Percentiles rank a stretch among this genome's conserved stretches.
Evolutionary conservation across 2,888 invertebrate genomes (phyloP).

Genomic region (Archips xylosteana): DNA sequence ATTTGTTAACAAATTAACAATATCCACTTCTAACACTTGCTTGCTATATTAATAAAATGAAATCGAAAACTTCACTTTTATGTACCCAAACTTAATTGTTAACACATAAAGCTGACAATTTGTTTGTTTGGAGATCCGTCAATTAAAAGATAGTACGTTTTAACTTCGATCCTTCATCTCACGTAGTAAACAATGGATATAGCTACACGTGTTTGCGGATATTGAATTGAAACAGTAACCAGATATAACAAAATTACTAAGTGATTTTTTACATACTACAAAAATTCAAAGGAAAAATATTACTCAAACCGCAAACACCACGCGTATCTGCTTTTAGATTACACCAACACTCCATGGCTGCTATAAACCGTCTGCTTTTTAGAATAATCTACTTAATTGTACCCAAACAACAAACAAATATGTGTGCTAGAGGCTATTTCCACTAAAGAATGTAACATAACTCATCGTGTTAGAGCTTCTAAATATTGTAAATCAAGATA

Average conservation of each 20-base stretch:
- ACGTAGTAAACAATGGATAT: not conserved
- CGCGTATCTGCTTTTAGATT: slow-evolving; percentile 10
- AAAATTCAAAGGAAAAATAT: not conserved
- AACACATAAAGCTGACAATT: not conserved
- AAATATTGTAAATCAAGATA: too few relatives aligned
- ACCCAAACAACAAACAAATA: slow-evolving; percentile 27
- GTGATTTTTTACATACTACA: too few relatives aligned
- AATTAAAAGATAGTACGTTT: not conserved
- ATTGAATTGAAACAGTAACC: too few relatives aligned
- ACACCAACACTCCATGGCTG: slow-evolving; percentile 44
- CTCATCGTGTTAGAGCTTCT: too few relatives aligned
- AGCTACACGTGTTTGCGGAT: slow-evolving; percentile 7
- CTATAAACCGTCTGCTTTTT: slow-evolving; percentile 40
- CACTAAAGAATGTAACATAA: slow-evolving; percentile 28
- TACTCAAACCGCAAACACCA: slow-evolving; percentile 2
- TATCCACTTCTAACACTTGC: not conserved
- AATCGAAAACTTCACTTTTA: not conserved
- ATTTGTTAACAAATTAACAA: not conserved
- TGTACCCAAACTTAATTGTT: not conserved
- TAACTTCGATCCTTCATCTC: slow-evolving; percentile 9
- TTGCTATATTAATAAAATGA: too few relatives aligned
- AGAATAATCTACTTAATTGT: slow-evolving; percentile 24
- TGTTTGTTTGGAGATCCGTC: not conserved
- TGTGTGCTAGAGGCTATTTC: slow-evolving; percentile 18
- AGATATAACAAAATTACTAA: too few relatives aligned